Percentiles rank a stretch among this genome's conserved stretches.
Conservation (phyloP, 2,113 vertebrate species). For the Dermatemys mawii region DNA sequence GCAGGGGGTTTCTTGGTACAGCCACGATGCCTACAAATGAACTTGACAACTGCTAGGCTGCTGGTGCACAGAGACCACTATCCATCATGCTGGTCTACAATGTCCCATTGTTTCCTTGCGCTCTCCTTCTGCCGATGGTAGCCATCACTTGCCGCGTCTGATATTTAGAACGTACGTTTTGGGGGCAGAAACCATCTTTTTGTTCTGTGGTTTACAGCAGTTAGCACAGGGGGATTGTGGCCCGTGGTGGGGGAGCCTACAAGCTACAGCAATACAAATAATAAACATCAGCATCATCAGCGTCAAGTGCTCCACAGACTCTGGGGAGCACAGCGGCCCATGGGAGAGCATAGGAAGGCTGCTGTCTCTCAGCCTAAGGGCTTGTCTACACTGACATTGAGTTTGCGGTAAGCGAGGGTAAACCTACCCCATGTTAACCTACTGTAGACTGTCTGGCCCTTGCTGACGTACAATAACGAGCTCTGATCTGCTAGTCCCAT, state of each 20-base stretch:
- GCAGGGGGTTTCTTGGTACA: not conserved
- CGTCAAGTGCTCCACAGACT: not conserved
- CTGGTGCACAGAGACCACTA: not conserved
- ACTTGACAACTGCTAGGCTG: not conserved
- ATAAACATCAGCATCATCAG: not conserved
- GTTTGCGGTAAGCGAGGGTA: no score
- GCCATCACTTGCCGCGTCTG: no score
- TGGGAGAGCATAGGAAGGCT: not conserved
- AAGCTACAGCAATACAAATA: not conserved
- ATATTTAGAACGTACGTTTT: not conserved
- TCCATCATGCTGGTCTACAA: no score
- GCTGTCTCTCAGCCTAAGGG: not conserved
- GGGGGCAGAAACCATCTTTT: not conserved
- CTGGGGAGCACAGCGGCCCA: not conserved
- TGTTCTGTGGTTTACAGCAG: not conserved
- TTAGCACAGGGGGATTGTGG: not conserved
- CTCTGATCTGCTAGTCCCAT: not conserved
- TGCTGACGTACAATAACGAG: not conserved
- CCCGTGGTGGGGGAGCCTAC: not conserved
- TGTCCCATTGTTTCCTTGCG: not conserved
- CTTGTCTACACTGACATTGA: no score
- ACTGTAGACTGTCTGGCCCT: no score
- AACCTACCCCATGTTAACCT: no score
- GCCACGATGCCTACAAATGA: not conserved
- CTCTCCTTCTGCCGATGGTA: not conserved